phyloP scores from a whole-genome alignment of 2,888 invertebrate species.

The Drosophila neotestacea region DNA sequence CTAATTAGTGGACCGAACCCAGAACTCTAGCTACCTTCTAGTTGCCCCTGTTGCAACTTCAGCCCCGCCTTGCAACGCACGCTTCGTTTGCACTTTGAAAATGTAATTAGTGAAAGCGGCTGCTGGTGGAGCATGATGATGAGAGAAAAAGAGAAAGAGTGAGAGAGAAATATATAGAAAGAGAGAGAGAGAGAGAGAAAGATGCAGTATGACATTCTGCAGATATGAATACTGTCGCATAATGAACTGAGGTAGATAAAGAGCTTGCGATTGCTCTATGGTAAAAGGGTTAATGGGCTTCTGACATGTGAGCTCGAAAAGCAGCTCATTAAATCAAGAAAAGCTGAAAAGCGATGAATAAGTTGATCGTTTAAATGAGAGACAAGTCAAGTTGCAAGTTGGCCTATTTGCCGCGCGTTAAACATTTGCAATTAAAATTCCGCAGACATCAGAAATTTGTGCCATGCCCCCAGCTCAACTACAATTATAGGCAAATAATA shows the following conservation, averaged over 20 bases:
- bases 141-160: constrained; percentile 2
- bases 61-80: constrained; percentile 49
- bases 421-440: constrained; percentile 70
- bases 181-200: constrained; percentile 5
- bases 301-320: constrained; percentile 64
- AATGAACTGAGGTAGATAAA: constrained; percentile 71
- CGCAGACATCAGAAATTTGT: constrained; percentile 52
- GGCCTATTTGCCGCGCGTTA: constrained; percentile 19
- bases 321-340: constrained; percentile 49
- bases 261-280: constrained; percentile 49
- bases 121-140: constrained; percentile 36
- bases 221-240: constrained; percentile 76
- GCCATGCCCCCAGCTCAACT: constrained; percentile 1
- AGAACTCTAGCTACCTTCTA: constrained; percentile 39
- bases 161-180: neutral
- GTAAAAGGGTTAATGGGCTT: constrained; percentile 69
- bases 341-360: constrained; percentile 5
- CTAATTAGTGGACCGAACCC: constrained; percentile 71
- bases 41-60: constrained; percentile 23
- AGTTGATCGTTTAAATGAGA: constrained; percentile 26
- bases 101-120: constrained; percentile 79
- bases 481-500: constrained; percentile 75
- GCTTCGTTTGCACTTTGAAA: constrained; percentile 81
- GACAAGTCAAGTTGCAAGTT: constrained; percentile 20
- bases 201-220: constrained; percentile 43